Conservation (phyloP, 2,888 invertebrate genomes). For the Brenthis ino region DNA sequence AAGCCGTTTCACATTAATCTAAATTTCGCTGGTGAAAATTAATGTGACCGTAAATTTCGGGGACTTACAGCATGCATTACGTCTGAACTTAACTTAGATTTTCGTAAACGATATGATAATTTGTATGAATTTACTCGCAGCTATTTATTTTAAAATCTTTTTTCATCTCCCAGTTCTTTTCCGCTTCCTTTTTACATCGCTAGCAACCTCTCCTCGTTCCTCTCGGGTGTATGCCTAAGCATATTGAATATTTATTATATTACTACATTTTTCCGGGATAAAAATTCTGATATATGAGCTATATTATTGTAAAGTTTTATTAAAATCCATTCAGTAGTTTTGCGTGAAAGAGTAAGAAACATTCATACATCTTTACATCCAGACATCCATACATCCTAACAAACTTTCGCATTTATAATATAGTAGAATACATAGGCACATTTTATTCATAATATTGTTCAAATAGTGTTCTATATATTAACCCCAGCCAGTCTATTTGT, state of each 20-base stretch:
- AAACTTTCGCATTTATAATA: too few relatives aligned
- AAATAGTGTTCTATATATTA: too few relatives aligned
- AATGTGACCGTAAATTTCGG: constrained; percentile 35
- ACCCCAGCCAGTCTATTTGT: too few relatives aligned
- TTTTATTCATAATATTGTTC: too few relatives aligned
- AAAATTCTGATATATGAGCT: not conserved
- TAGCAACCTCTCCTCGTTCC: too few relatives aligned
- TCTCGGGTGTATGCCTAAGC: too few relatives aligned
- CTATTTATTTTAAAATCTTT: not conserved
- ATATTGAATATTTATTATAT: not conserved
- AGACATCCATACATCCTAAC: too few relatives aligned
- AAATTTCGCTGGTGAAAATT: constrained; percentile 35
- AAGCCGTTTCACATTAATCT: constrained; percentile 37
- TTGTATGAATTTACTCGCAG: constrained; percentile 15
- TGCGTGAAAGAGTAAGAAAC: too few relatives aligned
- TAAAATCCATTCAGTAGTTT: too few relatives aligned
- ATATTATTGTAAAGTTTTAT: too few relatives aligned
- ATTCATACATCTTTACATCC: too few relatives aligned
- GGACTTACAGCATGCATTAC: constrained; percentile 27
- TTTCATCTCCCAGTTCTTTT: not conserved
- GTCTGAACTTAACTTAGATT: constrained; percentile 30
- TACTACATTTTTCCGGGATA: not conserved
- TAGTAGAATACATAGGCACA: too few relatives aligned
- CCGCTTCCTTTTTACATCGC: not conserved
- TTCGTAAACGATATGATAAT: constrained; percentile 30